phyloP scores from a whole-genome alignment of 2,888 invertebrate species.

The Escarpia spicata region DNA sequence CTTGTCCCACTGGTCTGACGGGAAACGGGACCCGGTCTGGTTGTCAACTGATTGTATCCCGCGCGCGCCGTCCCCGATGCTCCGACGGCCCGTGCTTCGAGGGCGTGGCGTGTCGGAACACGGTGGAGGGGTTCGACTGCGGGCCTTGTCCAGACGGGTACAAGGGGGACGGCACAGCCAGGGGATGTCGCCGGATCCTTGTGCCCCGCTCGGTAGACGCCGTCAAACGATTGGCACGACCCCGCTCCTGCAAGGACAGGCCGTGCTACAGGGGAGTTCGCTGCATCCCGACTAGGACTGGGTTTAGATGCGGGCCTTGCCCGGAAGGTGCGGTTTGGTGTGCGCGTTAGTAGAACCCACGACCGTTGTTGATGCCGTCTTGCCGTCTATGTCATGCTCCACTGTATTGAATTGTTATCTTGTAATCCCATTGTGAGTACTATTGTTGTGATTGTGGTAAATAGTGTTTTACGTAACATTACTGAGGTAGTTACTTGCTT shows the following conservation, averaged over 20 bases:
- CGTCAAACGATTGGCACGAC: not conserved
- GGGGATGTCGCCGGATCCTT: constrained; percentile 23
- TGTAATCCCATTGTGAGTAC: not conserved
- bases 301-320: constrained; percentile 45
- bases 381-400: not conserved
- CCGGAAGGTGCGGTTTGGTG: constrained; percentile 71
- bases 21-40: constrained; percentile 78
- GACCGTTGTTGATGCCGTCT: not conserved
- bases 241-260: constrained; percentile 33
- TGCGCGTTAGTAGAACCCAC: not conserved
- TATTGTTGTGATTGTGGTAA: not conserved
- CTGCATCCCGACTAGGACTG: constrained; percentile 36
- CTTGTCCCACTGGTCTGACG: constrained; percentile 78
- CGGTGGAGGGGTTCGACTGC: constrained; percentile 72
- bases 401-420: not conserved
- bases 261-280: constrained; percentile 44
- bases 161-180: constrained; percentile 75
- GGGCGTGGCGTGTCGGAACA: constrained; percentile 36
- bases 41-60: constrained; percentile 20
- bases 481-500: no score
- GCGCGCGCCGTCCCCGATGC: constrained; percentile 30
- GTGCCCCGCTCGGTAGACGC: not conserved
- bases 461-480: not conserved
- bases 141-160: constrained; percentile 79
- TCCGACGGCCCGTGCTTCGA: constrained; percentile 42